Conservation (phyloP, 2,113 vertebrate genomes). For the Heliornis fulica region DNA sequence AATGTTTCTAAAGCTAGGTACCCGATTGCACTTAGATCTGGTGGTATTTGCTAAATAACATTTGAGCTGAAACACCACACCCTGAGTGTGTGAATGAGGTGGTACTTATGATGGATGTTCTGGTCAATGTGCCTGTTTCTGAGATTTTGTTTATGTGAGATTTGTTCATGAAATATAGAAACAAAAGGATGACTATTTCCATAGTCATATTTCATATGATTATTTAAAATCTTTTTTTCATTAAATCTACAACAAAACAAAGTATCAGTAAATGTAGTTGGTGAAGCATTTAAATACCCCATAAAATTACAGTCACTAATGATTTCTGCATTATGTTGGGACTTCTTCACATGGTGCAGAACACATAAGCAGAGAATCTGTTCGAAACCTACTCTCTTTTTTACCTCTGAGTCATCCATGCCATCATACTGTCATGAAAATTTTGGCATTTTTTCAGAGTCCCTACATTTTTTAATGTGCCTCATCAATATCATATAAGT, state of each 20-base stretch:
- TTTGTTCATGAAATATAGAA: not conserved
- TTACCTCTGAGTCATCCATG: not conserved
- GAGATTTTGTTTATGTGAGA: not conserved
- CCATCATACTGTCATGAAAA: not conserved
- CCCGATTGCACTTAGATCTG: not conserved
- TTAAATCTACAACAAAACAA: not conserved
- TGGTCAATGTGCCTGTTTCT: not conserved
- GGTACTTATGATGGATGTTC: not conserved
- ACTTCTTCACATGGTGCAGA: not conserved
- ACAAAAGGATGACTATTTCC: not conserved
- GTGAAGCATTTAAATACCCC: not conserved
- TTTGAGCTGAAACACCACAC: not conserved
- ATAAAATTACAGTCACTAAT: not conserved
- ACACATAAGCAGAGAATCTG: not conserved
- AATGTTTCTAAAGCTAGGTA: not conserved
- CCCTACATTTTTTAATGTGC: not conserved
- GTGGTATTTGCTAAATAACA: not conserved
- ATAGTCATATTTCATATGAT: not conserved
- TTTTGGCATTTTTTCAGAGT: not conserved
- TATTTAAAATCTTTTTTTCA: not conserved
- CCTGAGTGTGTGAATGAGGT: not conserved
- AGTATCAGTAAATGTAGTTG: not conserved
- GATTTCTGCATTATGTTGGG: not conserved
- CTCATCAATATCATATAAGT: not conserved
- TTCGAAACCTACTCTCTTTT: not conserved